Evolutionary conservation across 2,113 vertebrate species (phyloP), one percentile per base, ranked within the genome.

Genomic region (Mustela lutreola): DNA sequence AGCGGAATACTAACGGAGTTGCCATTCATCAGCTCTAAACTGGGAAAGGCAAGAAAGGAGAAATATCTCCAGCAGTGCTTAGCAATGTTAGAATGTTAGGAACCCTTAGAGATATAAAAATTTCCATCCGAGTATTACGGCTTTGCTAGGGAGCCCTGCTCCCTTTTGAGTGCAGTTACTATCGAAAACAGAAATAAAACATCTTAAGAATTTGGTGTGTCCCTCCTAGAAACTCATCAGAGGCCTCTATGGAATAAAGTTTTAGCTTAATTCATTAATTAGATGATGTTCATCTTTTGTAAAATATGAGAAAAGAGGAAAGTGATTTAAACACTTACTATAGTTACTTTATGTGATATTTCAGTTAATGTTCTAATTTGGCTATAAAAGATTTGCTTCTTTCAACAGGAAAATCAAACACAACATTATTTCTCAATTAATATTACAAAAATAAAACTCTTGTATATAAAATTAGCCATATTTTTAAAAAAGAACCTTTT

Each of bases 251-350:
- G 31, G 58, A 80, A 31, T 86, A 89, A 95, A 85, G 5, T 5
- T 86, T 24, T 89, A 31, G 82, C 53, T 94, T 28, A 76, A 63
- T 94, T 95, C 58, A 95, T 62, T 94, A 73, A 53, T 95, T 86
- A 62, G 2, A n/a, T 92, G 48, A 45, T 84, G 11, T 60, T 36
- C 45, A 8, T 89, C 24, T 81, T 95, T 53, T 75, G 26, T 96
- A 81, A 94, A 88, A 87, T 50, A 5, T 0, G n/a, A 45, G 26
- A 70, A 42, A 71, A 63, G 19, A n/a, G 21, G 56, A 58, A 90
- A 83, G 78, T 84, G 4, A 24, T 48, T 91, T 22, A 4, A 89
- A 89, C 45, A 94, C 89, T 87, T 56, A 60, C 33, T 81, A 7
- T 71, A 93, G 31, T 71, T 83, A 91, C 62, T 94, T 95, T 67